Evolutionary conservation across 2,888 invertebrate species (phyloP).

Genomic region (Glyphotaelius pellucidus): DNA sequence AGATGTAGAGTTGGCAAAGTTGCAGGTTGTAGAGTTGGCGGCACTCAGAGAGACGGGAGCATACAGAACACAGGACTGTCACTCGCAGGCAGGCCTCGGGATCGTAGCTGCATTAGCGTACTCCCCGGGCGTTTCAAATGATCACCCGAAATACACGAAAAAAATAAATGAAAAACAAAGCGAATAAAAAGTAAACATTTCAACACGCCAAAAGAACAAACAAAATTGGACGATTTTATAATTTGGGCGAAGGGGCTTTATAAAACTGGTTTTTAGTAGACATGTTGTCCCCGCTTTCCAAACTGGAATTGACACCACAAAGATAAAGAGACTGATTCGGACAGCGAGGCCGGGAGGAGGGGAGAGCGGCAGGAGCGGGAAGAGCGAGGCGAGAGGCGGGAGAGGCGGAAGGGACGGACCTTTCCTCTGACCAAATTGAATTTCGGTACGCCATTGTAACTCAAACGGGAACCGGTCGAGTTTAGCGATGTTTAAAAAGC

Average conservation of each 20-base stretch:
- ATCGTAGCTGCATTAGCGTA: slow-evolving; percentile 28
- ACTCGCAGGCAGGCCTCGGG: not conserved
- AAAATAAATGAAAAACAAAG: slow-evolving; percentile 55
- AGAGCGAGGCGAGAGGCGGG: slow-evolving; percentile 33
- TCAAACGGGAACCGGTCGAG: slow-evolving; percentile 61
- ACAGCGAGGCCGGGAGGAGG: slow-evolving; percentile 34
- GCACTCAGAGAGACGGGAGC: not conserved
- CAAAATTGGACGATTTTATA: slow-evolving; percentile 67
- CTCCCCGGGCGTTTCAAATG: slow-evolving; percentile 54
- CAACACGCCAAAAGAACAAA: slow-evolving; percentile 65
- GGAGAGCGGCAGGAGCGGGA: slow-evolving; percentile 39
- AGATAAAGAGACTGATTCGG: slow-evolving; percentile 66
- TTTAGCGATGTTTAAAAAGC: slow-evolving; percentile 64
- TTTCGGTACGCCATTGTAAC: slow-evolving; percentile 68
- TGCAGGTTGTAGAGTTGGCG: not conserved
- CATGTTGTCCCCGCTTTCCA: slow-evolving; percentile 71
- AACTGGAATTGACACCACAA: slow-evolving; percentile 72
- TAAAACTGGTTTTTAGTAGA: slow-evolving; percentile 71
- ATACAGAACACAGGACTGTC: not conserved
- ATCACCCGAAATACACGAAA: slow-evolving; percentile 54
- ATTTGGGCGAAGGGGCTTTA: slow-evolving; percentile 65
- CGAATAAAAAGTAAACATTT: slow-evolving; percentile 64
- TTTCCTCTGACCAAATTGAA: slow-evolving; percentile 68
- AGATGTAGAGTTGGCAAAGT: not conserved
- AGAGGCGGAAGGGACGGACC: slow-evolving; percentile 41